Evolutionary conservation across 2,888 invertebrate species (phyloP).

Genomic region (Drosophila nigritarsus): DNA sequence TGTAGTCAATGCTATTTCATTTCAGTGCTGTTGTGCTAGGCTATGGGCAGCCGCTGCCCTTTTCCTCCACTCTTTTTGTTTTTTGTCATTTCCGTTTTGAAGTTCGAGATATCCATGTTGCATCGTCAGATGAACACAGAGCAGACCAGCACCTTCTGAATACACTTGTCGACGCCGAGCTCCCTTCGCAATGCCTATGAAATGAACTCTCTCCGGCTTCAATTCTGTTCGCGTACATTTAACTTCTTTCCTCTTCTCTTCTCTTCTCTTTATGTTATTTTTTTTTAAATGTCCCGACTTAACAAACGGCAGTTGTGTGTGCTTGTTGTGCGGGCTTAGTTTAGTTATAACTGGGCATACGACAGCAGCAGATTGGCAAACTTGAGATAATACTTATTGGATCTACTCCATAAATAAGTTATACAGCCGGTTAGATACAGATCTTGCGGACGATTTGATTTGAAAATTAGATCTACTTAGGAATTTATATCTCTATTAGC

Average conservation of each 20-base stretch:
- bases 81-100: constrained; percentile 49
- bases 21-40: constrained; percentile 6
- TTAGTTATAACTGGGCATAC: not conserved
- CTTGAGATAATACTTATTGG: not conserved
- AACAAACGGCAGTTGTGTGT: constrained; percentile 27
- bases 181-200: constrained; percentile 73
- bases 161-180: constrained; percentile 35
- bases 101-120: constrained; percentile 54
- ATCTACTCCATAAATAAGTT: not conserved
- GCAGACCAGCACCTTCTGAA: constrained; percentile 40
- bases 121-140: constrained; percentile 8
- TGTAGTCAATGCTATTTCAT: constrained; percentile 37
- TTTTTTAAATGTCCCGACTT: not conserved
- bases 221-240: constrained; percentile 36
- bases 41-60: constrained; percentile 9
- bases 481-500: not conserved
- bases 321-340: not conserved
- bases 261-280: not conserved
- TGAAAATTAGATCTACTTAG: not conserved
- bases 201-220: constrained; percentile 48
- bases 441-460: not conserved
- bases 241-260: constrained; percentile 18
- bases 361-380: not conserved
- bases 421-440: not conserved
- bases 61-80: not conserved